Conservation (phyloP, 2,113 vertebrate genomes). For the Oceanites oceanicus region DNA sequence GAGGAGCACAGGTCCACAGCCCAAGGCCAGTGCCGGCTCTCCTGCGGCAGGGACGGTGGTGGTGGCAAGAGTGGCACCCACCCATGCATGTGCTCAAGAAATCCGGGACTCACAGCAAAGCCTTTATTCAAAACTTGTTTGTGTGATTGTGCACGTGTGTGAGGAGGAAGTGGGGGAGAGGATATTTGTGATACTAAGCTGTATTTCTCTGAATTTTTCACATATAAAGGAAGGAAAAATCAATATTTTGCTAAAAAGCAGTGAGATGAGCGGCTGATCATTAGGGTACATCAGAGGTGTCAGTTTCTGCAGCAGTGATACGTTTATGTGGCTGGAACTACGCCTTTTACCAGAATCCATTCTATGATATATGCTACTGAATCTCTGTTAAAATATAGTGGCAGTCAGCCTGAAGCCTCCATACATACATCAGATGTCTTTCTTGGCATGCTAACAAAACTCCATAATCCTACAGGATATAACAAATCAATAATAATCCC, state of each 20-base stretch:
- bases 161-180: neutral
- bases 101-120: neutral
- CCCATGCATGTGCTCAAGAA: neutral
- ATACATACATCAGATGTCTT: neutral
- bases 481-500: neutral
- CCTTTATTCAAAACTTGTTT: neutral
- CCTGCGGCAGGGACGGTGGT: neutral
- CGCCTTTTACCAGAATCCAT: neutral
- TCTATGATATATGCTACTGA: neutral
- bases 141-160: fast-evolving
- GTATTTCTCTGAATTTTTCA: neutral
- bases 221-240: neutral
- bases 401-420: neutral
- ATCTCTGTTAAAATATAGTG: neutral
- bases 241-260: neutral
- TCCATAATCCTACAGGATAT: neutral
- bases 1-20: neutral
- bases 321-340: neutral
- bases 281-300: neutral
- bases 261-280: neutral
- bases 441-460: neutral
- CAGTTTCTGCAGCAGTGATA: neutral
- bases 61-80: neutral
- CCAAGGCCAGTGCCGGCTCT: fast-evolving
- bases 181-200: neutral